Base-by-base conservation (phyloP, 1,140 invertebrate species). In the Pseudomyrmex cubaensis region DNA sequence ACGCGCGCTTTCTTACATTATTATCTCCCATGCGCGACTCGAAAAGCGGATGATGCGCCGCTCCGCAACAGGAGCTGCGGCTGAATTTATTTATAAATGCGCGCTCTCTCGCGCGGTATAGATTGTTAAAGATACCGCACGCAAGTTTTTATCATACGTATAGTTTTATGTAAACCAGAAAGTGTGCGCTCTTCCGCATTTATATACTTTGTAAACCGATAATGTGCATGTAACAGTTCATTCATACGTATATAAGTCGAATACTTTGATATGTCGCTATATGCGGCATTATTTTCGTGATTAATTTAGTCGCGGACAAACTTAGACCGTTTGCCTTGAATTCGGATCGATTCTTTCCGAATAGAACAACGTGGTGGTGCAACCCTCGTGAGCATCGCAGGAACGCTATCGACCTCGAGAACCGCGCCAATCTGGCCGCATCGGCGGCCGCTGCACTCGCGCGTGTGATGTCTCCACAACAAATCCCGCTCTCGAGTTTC, bases 371-470 rank as follows among this genome's bases (percentile, higher is more conserved):
- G n/a, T 5, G 35, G 35, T 59, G n/a, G 17, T 59, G 57, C 17
- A 59, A 59, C 8, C 50, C 50, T 52, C 2, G 9, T 17, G 9
- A 1, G 2, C 57, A 17, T n/a, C n/a, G 54, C n/a, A 57, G n/a
- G n/a, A 59, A 17, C 69, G 67, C 50, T 52, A 35, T 72, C 54
- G 76, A 70, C 66, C 76, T 72, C 76, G 76, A 80, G 66, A 50
- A 20, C 76, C 15, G 25, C 20, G 52, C 52, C 76, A 78, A 72
- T 57, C 44, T 70, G 20, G 44, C 44, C 44, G 64, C 10, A 15
- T 20, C 17, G 64, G 35, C 17, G 46, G n/a, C 12, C 17, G 48
- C 48, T 52, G 73, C 46, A 52, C 35, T 35, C 59, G 59, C 74
- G n/a, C 17, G 61, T 22, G 20, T 22, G 13, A 25, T 48, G 35